Percentiles rank a stretch among this genome's conserved stretches.
phyloP scores from a whole-genome alignment of 2,888 invertebrate species.

The Tinea semifulvella region DNA sequence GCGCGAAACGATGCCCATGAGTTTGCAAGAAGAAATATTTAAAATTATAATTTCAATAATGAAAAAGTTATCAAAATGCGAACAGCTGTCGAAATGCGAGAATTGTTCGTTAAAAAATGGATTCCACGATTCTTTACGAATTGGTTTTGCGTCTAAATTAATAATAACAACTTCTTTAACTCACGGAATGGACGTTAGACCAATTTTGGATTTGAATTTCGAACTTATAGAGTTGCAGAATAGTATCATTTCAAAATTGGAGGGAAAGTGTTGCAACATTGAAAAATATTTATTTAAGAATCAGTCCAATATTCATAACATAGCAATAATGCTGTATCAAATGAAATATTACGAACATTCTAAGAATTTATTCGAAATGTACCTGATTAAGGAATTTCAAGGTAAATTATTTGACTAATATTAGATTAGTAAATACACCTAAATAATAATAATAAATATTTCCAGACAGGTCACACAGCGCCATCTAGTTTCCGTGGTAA shows the following conservation, averaged over 20 bases:
- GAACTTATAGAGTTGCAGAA: slow-evolving; percentile 33
- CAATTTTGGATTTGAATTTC: slow-evolving; percentile 25
- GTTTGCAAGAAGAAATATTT: neutral
- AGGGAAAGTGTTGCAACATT: slow-evolving; percentile 33
- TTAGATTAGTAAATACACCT: too few relatives aligned
- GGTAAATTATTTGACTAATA: too few relatives aligned
- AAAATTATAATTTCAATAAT: slow-evolving; percentile 32
- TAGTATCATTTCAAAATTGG: slow-evolving; percentile 29
- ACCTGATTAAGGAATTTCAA: slow-evolving; percentile 36
- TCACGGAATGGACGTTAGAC: slow-evolving; percentile 25
- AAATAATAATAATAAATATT: too few relatives aligned
- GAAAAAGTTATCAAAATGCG: slow-evolving; percentile 27
- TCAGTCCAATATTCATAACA: slow-evolving; percentile 48
- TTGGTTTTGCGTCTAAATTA: slow-evolving; percentile 37
- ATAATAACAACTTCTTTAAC: slow-evolving; percentile 29
- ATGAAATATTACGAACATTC: slow-evolving; percentile 35
- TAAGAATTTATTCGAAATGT: slow-evolving; percentile 40
- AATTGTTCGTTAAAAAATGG: slow-evolving; percentile 38
- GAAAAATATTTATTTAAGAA: slow-evolving; percentile 39
- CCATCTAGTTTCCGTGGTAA: too few relatives aligned
- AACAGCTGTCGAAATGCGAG: slow-evolving; percentile 45
- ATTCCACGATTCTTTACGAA: slow-evolving; percentile 40
- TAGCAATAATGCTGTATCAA: slow-evolving; percentile 41
- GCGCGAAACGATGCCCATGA: neutral
- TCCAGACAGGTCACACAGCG: too few relatives aligned